phyloP scores from a whole-genome alignment of 2,888 invertebrate genomes.

The Chouioia cunea region DNA sequence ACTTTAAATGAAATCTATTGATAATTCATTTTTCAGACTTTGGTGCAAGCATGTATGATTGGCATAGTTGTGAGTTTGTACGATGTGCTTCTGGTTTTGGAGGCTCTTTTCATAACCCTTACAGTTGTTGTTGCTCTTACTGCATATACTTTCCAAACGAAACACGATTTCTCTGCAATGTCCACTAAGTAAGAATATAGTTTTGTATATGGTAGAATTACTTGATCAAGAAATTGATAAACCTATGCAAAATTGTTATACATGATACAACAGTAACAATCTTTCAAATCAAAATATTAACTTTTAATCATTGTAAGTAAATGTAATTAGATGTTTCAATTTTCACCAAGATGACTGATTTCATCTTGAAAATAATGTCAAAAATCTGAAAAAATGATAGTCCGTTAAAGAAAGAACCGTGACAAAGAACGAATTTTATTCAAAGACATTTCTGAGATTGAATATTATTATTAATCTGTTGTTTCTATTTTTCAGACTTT shows the following conservation, averaged over 20 bases:
- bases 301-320: constrained; percentile 1
- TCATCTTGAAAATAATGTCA: no score
- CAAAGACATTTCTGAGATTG: no score
- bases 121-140: constrained; percentile 82
- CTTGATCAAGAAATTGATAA: no score
- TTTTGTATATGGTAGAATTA: neutral
- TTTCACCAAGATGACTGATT: neutral
- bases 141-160: constrained; percentile 87
- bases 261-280: no score
- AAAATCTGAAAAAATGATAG: no score
- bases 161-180: constrained; percentile 84
- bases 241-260: no score
- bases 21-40: constrained; percentile 74
- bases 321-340: constrained; percentile 9
- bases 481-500: constrained; percentile 70
- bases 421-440: no score
- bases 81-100: constrained; percentile 80
- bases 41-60: constrained; percentile 82
- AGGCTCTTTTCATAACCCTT: constrained; percentile 83
- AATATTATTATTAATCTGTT: neutral
- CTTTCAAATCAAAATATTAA: neutral
- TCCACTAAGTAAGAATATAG: constrained; percentile 77
- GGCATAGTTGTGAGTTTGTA: constrained; percentile 85
- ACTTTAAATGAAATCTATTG: neutral
- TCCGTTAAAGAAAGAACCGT: no score